These are phyloP conservation scores for Clarias pachynema DNA, from an alignment of 2,797 vertebrate genomes.

Conservation along the genomic window DNA sequence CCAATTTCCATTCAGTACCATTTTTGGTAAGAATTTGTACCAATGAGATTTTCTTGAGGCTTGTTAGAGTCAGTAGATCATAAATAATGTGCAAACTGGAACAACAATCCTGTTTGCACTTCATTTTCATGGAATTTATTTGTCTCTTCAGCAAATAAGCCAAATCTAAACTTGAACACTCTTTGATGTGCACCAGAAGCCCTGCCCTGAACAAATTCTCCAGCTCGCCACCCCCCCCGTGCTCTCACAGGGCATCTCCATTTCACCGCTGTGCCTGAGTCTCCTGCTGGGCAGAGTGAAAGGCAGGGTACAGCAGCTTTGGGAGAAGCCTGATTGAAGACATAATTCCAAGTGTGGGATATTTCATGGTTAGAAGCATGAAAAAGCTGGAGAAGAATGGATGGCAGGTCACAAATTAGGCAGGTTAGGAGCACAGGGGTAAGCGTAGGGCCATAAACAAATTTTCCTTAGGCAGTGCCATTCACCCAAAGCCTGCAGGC, in stretches of 20 bases:
- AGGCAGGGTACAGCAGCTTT: conserved; percentile 61
- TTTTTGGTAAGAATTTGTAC: neutral
- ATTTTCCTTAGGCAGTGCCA: conserved; percentile 58
- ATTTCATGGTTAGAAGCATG: conserved; percentile 75
- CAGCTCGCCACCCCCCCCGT: conserved; percentile 25
- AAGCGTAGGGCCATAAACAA: conserved; percentile 57
- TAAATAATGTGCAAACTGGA: conserved; percentile 5
- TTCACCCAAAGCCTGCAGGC: conserved; percentile 58
- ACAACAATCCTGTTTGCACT: conserved; percentile 5
- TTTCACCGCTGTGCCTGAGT: conserved; percentile 39
- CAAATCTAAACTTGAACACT: conserved; percentile 17
- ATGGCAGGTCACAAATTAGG: conserved; percentile 58
- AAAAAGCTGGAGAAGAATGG: conserved; percentile 69
- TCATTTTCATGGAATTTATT: conserved; percentile 28
- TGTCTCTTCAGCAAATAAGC: conserved; percentile 44
- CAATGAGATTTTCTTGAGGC: neutral
- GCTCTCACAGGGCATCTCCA: conserved; percentile 61
- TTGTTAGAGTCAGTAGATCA: neutral
- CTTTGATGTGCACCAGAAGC: neutral
- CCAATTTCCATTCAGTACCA: neutral
- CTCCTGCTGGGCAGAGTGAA: conserved; percentile 56
- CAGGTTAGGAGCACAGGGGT: conserved; percentile 19
- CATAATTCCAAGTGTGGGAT: conserved; percentile 73
- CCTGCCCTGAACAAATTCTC: conserved; percentile 1
- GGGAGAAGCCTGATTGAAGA: conserved; percentile 76